Conservation (phyloP, 2,113 vertebrate genomes). For the Brachyhypopomus gauderio region DNA sequence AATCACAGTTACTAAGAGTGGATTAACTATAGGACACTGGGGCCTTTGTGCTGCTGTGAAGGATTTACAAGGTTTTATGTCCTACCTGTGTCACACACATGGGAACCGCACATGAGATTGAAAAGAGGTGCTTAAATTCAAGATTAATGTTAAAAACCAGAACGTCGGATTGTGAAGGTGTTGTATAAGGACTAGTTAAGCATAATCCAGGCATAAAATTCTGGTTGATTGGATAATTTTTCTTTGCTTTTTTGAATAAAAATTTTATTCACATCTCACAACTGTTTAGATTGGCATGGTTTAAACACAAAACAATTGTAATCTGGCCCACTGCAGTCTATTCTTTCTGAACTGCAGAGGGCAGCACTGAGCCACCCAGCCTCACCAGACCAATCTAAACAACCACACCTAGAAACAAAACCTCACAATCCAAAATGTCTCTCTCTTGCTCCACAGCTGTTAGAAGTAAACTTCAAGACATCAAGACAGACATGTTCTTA, state of each 20-base stretch:
- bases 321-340: neutral
- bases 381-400: neutral
- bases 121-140: neutral
- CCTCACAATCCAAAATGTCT: conserved; percentile 31
- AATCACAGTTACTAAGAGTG: conserved; percentile 29
- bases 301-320: neutral
- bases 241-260: neutral
- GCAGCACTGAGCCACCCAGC: conserved; percentile 14
- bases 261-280: neutral
- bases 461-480: neutral
- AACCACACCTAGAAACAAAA: conserved; percentile 39
- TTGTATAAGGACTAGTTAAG: neutral
- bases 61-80: neutral
- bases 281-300: neutral
- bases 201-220: neutral
- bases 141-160: neutral
- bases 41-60: neutral
- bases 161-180: neutral
- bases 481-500: no score
- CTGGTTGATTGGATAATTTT: neutral
- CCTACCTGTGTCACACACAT: conserved; percentile 18
- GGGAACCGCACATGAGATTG: neutral
- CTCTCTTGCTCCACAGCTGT: conserved; percentile 10
- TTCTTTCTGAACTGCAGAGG: conserved; percentile 27
- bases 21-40: conserved; percentile 17